Evolutionary conservation across 2,888 invertebrate species (phyloP).

Genomic region (Spisula solida): DNA sequence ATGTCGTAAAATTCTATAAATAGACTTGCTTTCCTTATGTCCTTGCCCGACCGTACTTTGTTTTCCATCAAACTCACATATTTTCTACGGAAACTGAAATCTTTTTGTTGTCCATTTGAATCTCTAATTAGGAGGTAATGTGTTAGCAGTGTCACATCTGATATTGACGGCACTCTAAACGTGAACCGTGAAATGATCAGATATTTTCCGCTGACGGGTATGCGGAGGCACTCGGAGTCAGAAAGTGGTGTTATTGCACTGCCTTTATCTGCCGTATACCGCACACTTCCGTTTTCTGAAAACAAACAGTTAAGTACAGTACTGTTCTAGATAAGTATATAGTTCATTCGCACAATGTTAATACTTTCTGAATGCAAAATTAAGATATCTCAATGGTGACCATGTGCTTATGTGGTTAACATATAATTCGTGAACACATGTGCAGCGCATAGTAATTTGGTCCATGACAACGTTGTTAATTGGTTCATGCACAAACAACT

Average conservation of each 20-base stretch:
- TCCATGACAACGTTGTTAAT: not conserved
- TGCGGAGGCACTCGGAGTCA: not conserved
- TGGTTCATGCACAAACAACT: not conserved
- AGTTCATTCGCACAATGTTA: not conserved
- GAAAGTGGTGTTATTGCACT: not conserved
- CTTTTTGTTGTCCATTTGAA: not conserved
- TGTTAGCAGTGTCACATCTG: not conserved
- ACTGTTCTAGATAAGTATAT: no score
- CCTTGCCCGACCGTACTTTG: not conserved
- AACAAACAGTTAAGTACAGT: not conserved
- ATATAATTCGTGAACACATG: not conserved
- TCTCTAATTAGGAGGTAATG: conserved; percentile 20
- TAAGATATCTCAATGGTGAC: no score
- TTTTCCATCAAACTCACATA: conserved; percentile 25
- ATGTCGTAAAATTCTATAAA: conserved; percentile 40
- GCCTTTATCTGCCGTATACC: not conserved
- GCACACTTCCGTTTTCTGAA: conserved; percentile 12
- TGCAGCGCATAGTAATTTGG: no score
- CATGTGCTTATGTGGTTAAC: not conserved
- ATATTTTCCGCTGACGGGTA: conserved; percentile 33
- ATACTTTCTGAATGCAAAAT: no score
- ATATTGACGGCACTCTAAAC: not conserved
- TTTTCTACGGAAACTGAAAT: conserved; percentile 10
- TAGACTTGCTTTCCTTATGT: conserved; percentile 14
- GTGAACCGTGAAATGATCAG: conserved; percentile 40